Conservation (phyloP, 2,888 invertebrate species). For the Therioaphis trifolii region DNA sequence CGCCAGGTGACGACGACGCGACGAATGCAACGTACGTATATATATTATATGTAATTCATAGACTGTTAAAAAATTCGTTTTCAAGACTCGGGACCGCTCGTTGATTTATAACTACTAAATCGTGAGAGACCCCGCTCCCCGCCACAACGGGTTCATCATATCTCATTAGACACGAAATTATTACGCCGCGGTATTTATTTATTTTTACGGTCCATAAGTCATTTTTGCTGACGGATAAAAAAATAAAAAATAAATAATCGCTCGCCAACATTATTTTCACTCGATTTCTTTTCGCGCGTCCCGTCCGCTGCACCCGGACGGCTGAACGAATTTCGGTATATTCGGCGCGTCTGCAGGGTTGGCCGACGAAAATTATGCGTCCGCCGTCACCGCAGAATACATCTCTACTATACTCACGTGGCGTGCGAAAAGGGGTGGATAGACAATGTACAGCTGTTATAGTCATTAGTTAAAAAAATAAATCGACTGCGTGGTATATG, state of each 20-base stretch:
- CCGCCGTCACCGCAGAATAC: background rate
- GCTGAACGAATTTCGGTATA: background rate
- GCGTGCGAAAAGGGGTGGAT: background rate
- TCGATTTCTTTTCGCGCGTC: constrained; percentile 17
- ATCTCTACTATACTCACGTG: background rate
- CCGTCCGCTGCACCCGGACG: background rate
- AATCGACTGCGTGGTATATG: constrained; percentile 1
- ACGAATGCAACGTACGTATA: background rate
- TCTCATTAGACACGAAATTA: constrained; percentile 60
- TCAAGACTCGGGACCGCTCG: constrained; percentile 34
- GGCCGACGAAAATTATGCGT: constrained; percentile 17
- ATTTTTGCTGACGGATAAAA: background rate
- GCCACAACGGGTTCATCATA: constrained; percentile 16
- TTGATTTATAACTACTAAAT: constrained; percentile 45
- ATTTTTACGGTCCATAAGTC: constrained; percentile 60
- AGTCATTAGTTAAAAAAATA: constrained; percentile 47
- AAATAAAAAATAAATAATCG: constrained; percentile 12
- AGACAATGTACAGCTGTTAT: constrained; percentile 20
- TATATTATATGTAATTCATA: constrained; percentile 12
- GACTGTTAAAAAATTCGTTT: constrained; percentile 50
- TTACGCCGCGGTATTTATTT: constrained; percentile 21
- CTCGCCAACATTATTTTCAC: constrained; percentile 23
- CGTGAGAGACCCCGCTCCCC: constrained; percentile 22
- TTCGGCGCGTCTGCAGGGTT: no score
- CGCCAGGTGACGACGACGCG: constrained; percentile 48